A percentile compares a stretch with the other conserved stretches of the same genome.
phyloP scores from a whole-genome alignment of 2,797 vertebrate genomes.

The Sylvia borin region DNA sequence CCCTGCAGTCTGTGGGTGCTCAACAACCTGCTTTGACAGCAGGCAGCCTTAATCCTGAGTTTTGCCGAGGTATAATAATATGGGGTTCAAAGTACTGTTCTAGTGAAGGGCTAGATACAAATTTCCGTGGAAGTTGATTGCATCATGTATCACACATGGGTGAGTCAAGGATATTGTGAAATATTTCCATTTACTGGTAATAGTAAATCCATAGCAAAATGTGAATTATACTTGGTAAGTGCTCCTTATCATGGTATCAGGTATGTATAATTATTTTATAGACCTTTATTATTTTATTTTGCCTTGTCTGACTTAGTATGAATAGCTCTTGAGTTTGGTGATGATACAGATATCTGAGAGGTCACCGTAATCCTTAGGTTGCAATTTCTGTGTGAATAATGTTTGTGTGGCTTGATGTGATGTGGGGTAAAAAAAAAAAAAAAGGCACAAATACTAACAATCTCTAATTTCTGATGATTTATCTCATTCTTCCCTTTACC shows the following conservation, averaged over 20 bases:
- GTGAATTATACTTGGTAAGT: background rate
- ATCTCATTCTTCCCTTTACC: background rate
- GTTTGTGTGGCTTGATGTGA: background rate
- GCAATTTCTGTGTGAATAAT: background rate
- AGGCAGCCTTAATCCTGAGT: background rate
- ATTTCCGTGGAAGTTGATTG: background rate
- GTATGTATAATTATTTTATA: background rate
- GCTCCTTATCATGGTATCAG: background rate
- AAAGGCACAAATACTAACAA: background rate
- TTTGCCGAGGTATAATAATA: background rate
- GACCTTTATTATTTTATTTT: background rate
- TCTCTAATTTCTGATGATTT: background rate
- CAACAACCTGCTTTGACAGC: background rate
- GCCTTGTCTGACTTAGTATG: background rate
- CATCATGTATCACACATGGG: background rate
- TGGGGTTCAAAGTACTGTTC: background rate
- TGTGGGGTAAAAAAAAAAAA: background rate
- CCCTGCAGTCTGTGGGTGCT: background rate
- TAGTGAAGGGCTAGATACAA: background rate
- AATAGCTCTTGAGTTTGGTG: background rate
- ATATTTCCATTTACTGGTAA: background rate
- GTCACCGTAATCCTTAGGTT: background rate
- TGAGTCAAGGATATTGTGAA: constrained; percentile 23
- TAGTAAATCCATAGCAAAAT: background rate
- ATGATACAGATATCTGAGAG: background rate